A percentile compares a stretch with the other conserved stretches of the same genome.
Conservation (phyloP, 2,797 vertebrate genomes). For the Vultur gryphus region DNA sequence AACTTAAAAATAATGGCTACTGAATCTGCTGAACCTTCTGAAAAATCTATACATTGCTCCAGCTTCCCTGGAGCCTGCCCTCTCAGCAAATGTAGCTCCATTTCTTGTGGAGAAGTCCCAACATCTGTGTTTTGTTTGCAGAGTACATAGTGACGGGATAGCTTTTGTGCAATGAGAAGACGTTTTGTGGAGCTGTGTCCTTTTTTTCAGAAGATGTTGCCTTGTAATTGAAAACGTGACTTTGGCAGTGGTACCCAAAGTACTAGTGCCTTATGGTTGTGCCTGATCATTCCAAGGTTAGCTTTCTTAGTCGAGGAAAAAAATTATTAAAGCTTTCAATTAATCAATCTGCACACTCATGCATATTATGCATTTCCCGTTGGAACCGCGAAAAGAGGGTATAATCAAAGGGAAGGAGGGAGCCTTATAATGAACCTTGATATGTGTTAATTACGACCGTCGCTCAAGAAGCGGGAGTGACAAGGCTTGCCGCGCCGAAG, state of each 20-base stretch:
- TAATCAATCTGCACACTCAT: neutral
- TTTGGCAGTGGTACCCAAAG: neutral
- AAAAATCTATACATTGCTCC: neutral
- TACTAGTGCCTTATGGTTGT: neutral
- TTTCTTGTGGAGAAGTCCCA: neutral
- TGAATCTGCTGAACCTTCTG: neutral
- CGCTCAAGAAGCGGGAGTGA: rapidly evolving
- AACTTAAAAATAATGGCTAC: neutral
- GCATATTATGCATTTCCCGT: rapidly evolving
- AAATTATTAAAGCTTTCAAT: neutral
- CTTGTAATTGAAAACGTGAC: neutral
- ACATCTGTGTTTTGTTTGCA: neutral
- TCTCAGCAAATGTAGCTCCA: neutral
- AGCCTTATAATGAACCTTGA: neutral
- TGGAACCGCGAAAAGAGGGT: neutral
- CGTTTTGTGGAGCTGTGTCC: neutral
- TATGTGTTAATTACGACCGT: rapidly evolving
- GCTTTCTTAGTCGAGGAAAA: neutral
- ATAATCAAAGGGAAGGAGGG: neutral
- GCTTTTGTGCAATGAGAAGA: neutral
- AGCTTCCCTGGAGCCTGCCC: neutral
- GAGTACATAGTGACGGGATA: rapidly evolving
- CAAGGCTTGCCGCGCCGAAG: no score
- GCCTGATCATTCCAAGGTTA: neutral
- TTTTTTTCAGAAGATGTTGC: neutral